Evolutionary conservation across 1,140 invertebrate species (phyloP).

Genomic region (Orchestia grillus): DNA sequence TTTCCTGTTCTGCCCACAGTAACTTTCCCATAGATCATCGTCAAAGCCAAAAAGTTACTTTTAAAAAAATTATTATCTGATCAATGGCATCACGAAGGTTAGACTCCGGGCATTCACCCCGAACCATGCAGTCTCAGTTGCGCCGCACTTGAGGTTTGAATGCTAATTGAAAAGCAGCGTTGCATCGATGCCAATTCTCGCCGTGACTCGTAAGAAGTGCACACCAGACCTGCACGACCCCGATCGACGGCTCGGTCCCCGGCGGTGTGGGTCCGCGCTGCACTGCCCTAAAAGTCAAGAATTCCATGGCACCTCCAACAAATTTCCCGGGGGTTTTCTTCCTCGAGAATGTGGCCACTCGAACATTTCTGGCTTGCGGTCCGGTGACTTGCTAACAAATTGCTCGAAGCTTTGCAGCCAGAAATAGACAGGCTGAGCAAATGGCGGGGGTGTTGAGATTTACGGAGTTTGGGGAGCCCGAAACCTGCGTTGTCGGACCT

Average conservation of each 20-base stretch:
- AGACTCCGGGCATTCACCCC: too few relatives aligned
- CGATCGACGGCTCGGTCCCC: not conserved
- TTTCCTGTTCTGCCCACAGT: too few relatives aligned
- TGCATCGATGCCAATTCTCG: not conserved
- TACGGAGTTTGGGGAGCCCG: not conserved
- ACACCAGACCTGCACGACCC: not conserved
- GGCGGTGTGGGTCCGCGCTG: not conserved
- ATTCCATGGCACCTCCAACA: not conserved
- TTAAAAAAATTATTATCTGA: too few relatives aligned
- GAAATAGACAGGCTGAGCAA: constrained; percentile 30
- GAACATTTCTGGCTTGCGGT: constrained; percentile 18
- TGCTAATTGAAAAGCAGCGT: not conserved
- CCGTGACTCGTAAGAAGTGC: not conserved
- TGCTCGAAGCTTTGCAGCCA: not conserved
- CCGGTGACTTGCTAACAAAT: constrained; percentile 35
- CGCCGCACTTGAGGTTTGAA: not conserved
- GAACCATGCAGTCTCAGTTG: too few relatives aligned
- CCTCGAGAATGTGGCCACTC: not conserved
- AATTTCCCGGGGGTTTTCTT: not conserved
- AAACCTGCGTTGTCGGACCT: not conserved
- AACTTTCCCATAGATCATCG: too few relatives aligned
- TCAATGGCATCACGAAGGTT: too few relatives aligned
- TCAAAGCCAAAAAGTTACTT: too few relatives aligned
- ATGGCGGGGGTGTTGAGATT: constrained; percentile 1
- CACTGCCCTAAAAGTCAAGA: not conserved